phyloP scores from a whole-genome alignment of 2,797 vertebrate genomes.

The Pseudotriccus pelzelni region DNA sequence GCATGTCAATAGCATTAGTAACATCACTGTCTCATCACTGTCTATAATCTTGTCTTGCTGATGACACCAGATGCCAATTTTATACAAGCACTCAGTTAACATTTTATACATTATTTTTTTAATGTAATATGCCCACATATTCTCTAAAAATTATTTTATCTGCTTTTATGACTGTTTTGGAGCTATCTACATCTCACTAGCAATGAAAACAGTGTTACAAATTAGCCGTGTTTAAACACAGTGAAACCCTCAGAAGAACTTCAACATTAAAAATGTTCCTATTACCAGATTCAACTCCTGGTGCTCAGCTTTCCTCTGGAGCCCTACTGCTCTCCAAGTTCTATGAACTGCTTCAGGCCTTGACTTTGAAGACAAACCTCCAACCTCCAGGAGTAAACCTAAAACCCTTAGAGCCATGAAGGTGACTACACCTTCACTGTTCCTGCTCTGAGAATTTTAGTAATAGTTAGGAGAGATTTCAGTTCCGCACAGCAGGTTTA shows the following conservation, averaged over 20 bases:
- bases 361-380: neutral
- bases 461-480: neutral
- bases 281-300: neutral
- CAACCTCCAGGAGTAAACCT: neutral
- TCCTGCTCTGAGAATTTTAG: neutral
- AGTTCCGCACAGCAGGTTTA: neutral
- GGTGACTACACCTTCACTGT: neutral
- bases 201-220: neutral
- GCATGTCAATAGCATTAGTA: neutral
- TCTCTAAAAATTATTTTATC: neutral
- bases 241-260: neutral
- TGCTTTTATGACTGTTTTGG: neutral
- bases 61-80: conserved; percentile 12
- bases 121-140: neutral
- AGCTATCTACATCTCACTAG: neutral
- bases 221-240: neutral
- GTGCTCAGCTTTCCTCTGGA: neutral
- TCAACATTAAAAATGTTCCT: neutral
- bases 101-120: neutral
- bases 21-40: conserved; percentile 10
- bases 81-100: neutral
- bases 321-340: neutral
- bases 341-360: neutral
- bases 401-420: neutral
- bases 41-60: neutral